Evolutionary conservation across 2,888 invertebrate species (phyloP).

Genomic region (Trachelus tabidus): DNA sequence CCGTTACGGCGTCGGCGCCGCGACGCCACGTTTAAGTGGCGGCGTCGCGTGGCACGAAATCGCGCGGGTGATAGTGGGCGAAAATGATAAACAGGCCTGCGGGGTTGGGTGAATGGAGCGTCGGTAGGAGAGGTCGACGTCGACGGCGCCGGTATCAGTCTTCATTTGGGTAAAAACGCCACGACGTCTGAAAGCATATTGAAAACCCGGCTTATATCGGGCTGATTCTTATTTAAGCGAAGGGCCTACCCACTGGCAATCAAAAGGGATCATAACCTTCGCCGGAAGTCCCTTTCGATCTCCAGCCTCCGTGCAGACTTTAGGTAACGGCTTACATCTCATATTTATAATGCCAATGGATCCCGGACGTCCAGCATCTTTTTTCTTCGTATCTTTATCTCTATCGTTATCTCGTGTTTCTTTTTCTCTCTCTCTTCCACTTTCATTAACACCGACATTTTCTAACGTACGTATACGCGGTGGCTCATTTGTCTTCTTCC

Average conservation of each 20-base stretch:
- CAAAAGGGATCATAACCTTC: constrained; percentile 48
- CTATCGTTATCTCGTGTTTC: background rate
- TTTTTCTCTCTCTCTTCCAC: background rate
- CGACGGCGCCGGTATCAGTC: constrained; percentile 40
- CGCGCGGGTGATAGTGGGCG: constrained; percentile 9
- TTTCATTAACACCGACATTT: background rate
- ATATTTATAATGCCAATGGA: background rate
- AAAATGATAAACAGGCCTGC: constrained; percentile 37
- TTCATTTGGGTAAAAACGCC: constrained; percentile 39
- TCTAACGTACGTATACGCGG: background rate
- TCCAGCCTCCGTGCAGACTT: constrained; percentile 30
- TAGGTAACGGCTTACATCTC: constrained; percentile 40
- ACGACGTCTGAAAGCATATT: constrained; percentile 30
- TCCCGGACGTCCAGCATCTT: background rate
- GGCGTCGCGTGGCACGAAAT: constrained; percentile 15
- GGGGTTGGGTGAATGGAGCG: background rate
- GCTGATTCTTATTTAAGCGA: constrained; percentile 16
- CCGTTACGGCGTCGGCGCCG: background rate
- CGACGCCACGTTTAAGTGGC: constrained; percentile 27
- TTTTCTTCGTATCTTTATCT: background rate
- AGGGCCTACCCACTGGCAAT: constrained; percentile 33
- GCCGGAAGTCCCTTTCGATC: constrained; percentile 19
- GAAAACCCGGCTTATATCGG: constrained; percentile 29
- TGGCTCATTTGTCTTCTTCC: background rate
- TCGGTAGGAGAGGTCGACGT: background rate